Base-by-base conservation (phyloP, 1,140 invertebrate species). In the Zaprionus camerounensis region DNA sequence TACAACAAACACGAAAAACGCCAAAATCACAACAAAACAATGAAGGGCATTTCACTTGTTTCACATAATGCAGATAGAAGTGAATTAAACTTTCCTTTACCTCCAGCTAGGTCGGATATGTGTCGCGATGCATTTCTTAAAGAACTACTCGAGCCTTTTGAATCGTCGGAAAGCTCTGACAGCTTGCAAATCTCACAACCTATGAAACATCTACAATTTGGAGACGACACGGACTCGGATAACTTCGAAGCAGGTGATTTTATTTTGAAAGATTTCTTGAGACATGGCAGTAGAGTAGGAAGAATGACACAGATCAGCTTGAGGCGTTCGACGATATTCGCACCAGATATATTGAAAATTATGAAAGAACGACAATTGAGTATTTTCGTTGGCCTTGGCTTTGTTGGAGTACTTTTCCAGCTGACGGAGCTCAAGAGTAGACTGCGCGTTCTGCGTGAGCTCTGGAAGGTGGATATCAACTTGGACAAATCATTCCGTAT, bases 321-420 rank as follows among this genome's bases (percentile, higher is more conserved):
- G 0, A 41, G 38, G 9, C 38, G 13, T 6, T n/a, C 46, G 15
- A 22, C 17, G 0, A 22, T 51, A 22, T 3, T 34, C 31, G 31
- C 31, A 34, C 31, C 31, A 3, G 31, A 34, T 13, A 12, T 67
- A 34, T 15, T 64, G n/a, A 24, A 36, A 22, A 49, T 76, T 34
- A 49, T 83, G 31, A 36, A 74, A 28, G 57, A 41, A 13, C 81
- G 81, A 6, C 67, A 67, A 3, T 44, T 17, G 9, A 69, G 69
- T 13, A 15, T 83, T 5, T 34, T 64, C 9, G 38, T 28, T 2
- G 81, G 70, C 46, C 65, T 80, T 2, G 51, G 76, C 34, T n/a
- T 51, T 9, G 34, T 76, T 1, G 53, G 34, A 38, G 64, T 80
- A 17, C 49, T 62, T 26, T 80, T 46, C 17, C 61, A 70, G 24